Conservation (phyloP, 2,888 invertebrate species). For the Tipula helvola region DNA sequence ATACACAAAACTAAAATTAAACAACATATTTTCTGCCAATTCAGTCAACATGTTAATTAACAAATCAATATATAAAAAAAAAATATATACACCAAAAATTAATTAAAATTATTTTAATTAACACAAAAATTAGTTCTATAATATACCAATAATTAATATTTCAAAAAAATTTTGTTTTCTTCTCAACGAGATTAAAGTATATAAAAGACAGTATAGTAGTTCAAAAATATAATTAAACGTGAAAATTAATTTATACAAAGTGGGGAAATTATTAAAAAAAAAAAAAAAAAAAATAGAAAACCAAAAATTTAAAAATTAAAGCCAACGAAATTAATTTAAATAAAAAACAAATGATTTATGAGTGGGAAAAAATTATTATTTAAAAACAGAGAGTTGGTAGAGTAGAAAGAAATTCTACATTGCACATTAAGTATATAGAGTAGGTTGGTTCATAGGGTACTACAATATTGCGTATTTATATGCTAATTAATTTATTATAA, state of each 20-base stretch:
- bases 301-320: not conserved
- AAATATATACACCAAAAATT: not conserved
- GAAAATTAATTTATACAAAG: not conserved
- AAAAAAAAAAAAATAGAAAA: not conserved
- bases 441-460: not conserved
- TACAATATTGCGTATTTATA: not conserved
- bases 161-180: not conserved
- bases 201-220: not conserved
- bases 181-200: not conserved
- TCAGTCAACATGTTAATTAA: not conserved
- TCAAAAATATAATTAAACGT: not conserved
- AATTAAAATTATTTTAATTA: not conserved
- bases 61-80: not conserved
- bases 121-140: not conserved
- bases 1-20: constrained; percentile 4
- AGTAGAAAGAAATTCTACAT: not conserved
- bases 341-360: not conserved
- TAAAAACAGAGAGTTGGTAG: not conserved
- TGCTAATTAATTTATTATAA: not conserved
- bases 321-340: not conserved
- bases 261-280: not conserved
- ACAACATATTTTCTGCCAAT: not conserved
- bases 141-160: not conserved
- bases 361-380: not conserved
- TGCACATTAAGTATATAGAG: not conserved